Conservation (phyloP, 1,140 invertebrate species). For the Cotesia typhae region DNA sequence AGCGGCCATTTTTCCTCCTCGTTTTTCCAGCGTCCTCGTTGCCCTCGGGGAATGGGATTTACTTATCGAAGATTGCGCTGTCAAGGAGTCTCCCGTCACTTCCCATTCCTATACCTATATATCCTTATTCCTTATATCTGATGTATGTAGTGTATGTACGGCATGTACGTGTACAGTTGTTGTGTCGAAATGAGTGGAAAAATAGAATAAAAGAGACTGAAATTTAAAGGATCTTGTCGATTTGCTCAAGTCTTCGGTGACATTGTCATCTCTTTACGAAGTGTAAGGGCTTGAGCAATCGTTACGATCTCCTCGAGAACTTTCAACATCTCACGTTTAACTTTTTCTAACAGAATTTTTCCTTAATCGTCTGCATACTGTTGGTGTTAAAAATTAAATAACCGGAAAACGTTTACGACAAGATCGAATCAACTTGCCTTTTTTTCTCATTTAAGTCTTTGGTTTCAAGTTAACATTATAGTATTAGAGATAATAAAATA, state of each 20-base stretch:
- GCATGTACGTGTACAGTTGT: neutral
- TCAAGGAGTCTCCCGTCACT: constrained; percentile 29
- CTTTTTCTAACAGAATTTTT: neutral
- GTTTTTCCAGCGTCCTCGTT: constrained; percentile 16
- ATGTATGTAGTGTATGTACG: neutral
- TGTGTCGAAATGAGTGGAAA: neutral
- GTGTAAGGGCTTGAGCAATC: neutral
- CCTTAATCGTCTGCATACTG: neutral
- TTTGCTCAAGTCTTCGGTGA: constrained; percentile 23
- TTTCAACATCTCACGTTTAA: too few species aligned
- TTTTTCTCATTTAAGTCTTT: constrained; percentile 12
- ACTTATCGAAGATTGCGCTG: constrained; percentile 42
- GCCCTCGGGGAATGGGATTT: constrained; percentile 39
- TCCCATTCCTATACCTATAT: neutral
- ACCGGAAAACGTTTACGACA: too few species aligned
- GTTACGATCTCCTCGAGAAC: too few species aligned
- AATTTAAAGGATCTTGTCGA: constrained; percentile 5
- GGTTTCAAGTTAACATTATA: too few species aligned
- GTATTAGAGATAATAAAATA: too few species aligned
- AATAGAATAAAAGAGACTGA: neutral
- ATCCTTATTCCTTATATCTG: neutral
- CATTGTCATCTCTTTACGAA: neutral
- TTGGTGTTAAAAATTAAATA: too few species aligned
- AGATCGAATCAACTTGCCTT: neutral
- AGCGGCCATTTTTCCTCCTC: constrained; percentile 23